Evolutionary conservation across 2,797 vertebrate species (phyloP), one percentile per base, ranked within the genome.

Genomic region (Columba guinea): DNA sequence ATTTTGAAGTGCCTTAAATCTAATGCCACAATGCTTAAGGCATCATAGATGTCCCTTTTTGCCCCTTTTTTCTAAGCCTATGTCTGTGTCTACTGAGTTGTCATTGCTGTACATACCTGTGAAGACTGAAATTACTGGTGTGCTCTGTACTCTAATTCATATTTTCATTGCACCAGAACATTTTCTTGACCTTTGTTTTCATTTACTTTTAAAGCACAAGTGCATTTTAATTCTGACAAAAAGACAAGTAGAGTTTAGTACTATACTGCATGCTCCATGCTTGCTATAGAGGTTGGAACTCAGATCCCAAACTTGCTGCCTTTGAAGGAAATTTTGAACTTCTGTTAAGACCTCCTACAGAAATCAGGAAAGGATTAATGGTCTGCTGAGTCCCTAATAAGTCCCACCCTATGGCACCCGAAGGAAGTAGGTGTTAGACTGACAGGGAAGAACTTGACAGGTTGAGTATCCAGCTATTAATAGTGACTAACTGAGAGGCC

Each of bases 351-450:
- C 81, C 87, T 96, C 89, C 93, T 90, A 94, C 78, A 95, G 88
- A 92, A 94, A 84, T 60, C 92, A 93, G 92, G 86, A 95, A 95
- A 95, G 90, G 95, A 95, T 94, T 92, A 97, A 95, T 89, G 95
- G 86, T 70, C 93, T 95, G 90, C 81, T 97, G 93, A 96, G 93
- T 95, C 93, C 81, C 90, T 93, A 95, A 82, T 95, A 94, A 11
- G 67, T 92, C 92, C 92, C 84, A 95, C 81, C 89, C 84, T 74
- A 48, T 28, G 44, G 74, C 77, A 96, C 86, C 77, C 90, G 80
- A 96, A 94, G 93, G 78, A 94, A 92, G 92, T 34, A 93, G 84
- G 89, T 94, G 90, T 90, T 95, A 90, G 75, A 90, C 86, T 77
- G 84, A 68, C 92, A 95, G 67, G 67, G 93, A 95, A 84, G 87